Conservation (phyloP, 2,797 vertebrate genomes). For the Propithecus deckenii region DNA sequence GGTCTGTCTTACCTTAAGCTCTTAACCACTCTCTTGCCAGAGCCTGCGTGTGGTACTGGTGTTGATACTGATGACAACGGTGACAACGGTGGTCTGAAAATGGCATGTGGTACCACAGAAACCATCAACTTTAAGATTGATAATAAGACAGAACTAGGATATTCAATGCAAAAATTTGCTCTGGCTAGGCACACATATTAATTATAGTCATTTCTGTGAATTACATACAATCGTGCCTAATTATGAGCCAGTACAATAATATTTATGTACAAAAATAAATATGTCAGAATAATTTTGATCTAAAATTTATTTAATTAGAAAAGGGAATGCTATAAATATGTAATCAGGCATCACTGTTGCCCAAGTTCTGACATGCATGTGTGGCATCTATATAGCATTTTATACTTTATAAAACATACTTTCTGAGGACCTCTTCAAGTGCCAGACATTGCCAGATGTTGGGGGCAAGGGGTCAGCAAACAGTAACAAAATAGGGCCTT, state of each 20-base stretch:
- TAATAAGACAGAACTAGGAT: neutral
- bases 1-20: neutral
- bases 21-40: neutral
- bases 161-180: neutral
- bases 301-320: slow-evolving; percentile 53
- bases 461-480: neutral
- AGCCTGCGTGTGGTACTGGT: neutral
- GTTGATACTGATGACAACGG: neutral
- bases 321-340: neutral
- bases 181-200: neutral
- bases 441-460: neutral
- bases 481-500: neutral
- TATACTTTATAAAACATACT: neutral
- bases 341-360: neutral
- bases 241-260: slow-evolving; percentile 27
- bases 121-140: neutral
- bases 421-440: neutral
- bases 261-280: slow-evolving; percentile 49
- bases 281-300: slow-evolving; percentile 1
- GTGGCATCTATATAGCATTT: neutral
- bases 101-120: neutral
- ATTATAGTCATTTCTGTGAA: slow-evolving; percentile 47
- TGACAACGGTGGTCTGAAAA: neutral
- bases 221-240: slow-evolving; percentile 21
- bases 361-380: neutral